Base-by-base conservation (phyloP, 2,797 vertebrate species). In the Chromobotia macracanthus region DNA sequence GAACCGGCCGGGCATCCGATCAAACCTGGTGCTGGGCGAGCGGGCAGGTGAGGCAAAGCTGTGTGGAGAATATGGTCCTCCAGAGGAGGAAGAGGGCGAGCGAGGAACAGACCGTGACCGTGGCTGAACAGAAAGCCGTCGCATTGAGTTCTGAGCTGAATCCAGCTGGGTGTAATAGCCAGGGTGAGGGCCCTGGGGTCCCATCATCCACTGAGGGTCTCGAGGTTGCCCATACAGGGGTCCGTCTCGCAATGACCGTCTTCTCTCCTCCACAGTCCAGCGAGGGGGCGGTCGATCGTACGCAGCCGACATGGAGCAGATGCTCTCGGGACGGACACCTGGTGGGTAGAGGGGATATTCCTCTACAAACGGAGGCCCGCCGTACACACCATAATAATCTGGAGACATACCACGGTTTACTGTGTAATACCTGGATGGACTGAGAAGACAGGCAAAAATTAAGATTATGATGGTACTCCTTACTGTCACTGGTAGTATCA, bases 91-190 rank as follows among this genome's bases (percentile, higher is more conserved):
- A 0, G 96, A 96, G 5, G 96, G 96, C 0, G 97, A 97, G 84
- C 97, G 94, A 0, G 97, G 97, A 63, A 96, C 96, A 3, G 97
- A 99, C 0, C 96, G 93, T 0, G 94, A 95, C 9, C 93, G 92
- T 3, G 97, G 96, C 89, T 98, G 96, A 81, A 98, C 89, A 0
- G 96, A 97, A 81, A 98, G 90, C 31, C 94, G 94, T n/a, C 94
- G 92, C 89, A 97, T 91, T 11, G 96, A 93, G 69, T 90, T 84
- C 0, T 94, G 93, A 1, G 93, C 85, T 0, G 93, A 88, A 0
- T 98, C 95, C 84, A 96, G 86, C 86, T 94, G 95, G 0, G 92
- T 88, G 12, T 94, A 93, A 82, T 94, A 96, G 0, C 93, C 88
- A 70, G 92, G 82, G 1, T 75, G 84, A 16, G 82, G 44, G 71